Evolutionary conservation across 2,888 invertebrate genomes (phyloP).

Genomic region (Eueremaeus valkanovi): DNA sequence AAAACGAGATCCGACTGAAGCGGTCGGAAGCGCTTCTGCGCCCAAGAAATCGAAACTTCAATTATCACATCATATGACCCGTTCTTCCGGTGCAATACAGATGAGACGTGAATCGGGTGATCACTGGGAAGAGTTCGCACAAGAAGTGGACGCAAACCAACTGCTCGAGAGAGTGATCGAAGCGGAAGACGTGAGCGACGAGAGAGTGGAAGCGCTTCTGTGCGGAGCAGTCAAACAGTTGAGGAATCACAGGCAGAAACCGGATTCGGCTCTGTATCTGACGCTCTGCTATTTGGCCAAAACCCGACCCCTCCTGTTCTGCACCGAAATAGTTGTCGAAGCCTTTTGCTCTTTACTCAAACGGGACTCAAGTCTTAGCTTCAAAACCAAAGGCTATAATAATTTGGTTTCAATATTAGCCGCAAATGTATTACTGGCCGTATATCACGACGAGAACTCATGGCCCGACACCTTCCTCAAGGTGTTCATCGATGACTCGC

Average conservation of each 20-base stretch:
- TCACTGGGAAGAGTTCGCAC: conserved; percentile 38
- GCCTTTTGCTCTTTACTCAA: conserved; percentile 76
- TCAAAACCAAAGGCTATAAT: conserved; percentile 76
- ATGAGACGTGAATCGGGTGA: conserved; percentile 15
- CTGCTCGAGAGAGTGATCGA: conserved; percentile 69
- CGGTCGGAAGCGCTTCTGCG: not conserved
- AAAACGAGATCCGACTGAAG: not conserved
- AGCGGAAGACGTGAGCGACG: conserved; percentile 72
- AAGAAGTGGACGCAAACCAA: conserved; percentile 67
- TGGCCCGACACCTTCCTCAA: conserved; percentile 92
- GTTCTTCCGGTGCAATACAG: not conserved
- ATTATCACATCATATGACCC: conserved; percentile 26
- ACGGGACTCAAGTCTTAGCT: conserved; percentile 61
- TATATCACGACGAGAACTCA: conserved; percentile 70
- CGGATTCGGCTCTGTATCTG: conserved; percentile 72
- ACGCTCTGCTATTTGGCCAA: conserved; percentile 75
- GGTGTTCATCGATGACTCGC: conserved; percentile 89
- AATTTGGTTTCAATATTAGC: conserved; percentile 73
- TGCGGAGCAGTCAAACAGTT: conserved; percentile 81
- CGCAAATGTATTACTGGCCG: conserved; percentile 75
- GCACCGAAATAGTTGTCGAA: conserved; percentile 54
- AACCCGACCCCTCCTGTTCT: conserved; percentile 63
- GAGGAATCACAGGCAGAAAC: too few species aligned
- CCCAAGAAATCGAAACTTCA: conserved; percentile 21
- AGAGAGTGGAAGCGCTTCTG: conserved; percentile 68